A percentile compares a stretch with the other conserved stretches of the same genome.
phyloP scores from a whole-genome alignment of 2,888 invertebrate species.

The Idaea straminata region DNA sequence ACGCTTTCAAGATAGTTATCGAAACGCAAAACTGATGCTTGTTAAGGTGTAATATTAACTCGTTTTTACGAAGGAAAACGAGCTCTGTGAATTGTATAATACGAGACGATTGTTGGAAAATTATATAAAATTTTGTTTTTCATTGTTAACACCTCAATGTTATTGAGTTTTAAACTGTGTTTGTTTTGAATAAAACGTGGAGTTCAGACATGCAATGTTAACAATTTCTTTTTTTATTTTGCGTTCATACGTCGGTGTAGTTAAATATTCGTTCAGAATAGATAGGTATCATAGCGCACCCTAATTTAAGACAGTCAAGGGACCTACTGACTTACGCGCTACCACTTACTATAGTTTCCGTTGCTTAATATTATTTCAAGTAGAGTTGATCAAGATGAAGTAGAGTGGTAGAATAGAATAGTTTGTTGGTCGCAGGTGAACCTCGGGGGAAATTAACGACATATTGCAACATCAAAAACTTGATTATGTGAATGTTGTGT shows the following conservation, averaged over 20 bases:
- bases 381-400: neutral
- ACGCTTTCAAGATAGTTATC: constrained; percentile 25
- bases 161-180: neutral
- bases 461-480: constrained; percentile 73
- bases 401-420: constrained; percentile 44
- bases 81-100: neutral
- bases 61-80: constrained; percentile 4
- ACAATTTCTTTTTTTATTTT: too few relatives aligned
- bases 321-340: too few relatives aligned
- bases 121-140: constrained; percentile 7
- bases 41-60: constrained; percentile 8
- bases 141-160: neutral
- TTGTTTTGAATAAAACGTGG: neutral
- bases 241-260: too few relatives aligned
- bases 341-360: too few relatives aligned
- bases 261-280: too few relatives aligned
- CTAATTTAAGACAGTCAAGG: too few relatives aligned
- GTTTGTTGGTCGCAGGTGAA: constrained; percentile 65
- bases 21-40: constrained; percentile 21
- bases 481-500: constrained; percentile 57
- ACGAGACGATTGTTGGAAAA: constrained; percentile 1
- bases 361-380: too few relatives aligned
- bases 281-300: too few relatives aligned
- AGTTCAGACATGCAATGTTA: too few relatives aligned
- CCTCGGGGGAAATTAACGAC: constrained; percentile 73